Conservation (phyloP, 2,797 vertebrate genomes). For the Pristis pectinata region DNA sequence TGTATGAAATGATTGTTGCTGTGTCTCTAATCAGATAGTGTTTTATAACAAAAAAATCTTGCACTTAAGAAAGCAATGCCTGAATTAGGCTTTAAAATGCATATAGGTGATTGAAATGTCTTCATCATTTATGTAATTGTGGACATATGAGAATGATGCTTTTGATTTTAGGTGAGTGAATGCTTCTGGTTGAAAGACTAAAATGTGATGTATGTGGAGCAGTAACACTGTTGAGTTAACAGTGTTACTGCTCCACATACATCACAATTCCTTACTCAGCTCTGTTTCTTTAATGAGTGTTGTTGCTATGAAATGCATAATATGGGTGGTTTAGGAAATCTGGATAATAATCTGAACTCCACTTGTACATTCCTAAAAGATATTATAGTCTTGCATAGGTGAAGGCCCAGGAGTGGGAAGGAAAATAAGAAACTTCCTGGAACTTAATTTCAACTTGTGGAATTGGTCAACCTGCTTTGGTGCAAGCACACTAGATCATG, state of each 20-base stretch:
- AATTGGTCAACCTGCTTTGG: background rate
- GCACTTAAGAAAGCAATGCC: background rate
- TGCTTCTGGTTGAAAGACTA: background rate
- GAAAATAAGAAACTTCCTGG: background rate
- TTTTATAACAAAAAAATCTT: background rate
- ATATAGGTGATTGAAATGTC: background rate
- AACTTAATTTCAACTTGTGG: background rate
- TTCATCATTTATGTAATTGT: constrained; percentile 17
- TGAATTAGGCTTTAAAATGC: background rate
- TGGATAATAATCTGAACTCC: background rate
- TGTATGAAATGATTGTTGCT: background rate
- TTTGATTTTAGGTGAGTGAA: background rate
- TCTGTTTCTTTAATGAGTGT: background rate
- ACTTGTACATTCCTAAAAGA: background rate
- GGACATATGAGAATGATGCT: background rate
- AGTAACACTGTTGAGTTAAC: no score
- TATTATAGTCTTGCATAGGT: background rate
- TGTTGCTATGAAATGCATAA: background rate
- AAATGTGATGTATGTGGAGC: background rate
- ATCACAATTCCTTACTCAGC: background rate
- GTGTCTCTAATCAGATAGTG: background rate
- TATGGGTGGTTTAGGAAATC: background rate
- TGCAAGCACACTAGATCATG: no score
- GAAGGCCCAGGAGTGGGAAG: background rate
- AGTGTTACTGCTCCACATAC: no score